Conservation (phyloP, 2,888 invertebrate species). For the Pollenia labialis region DNA sequence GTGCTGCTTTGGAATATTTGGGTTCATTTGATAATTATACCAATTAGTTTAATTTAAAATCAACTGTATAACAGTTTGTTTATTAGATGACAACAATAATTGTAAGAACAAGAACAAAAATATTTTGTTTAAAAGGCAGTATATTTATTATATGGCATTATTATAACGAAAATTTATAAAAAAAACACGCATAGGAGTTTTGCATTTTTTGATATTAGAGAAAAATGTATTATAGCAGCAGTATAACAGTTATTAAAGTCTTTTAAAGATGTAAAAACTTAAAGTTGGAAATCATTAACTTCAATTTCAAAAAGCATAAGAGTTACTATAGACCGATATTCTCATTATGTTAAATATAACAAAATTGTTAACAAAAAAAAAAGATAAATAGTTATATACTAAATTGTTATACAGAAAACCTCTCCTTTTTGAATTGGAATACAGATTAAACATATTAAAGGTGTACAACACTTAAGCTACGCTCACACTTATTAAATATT, state of each 20-base stretch:
- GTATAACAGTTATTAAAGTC: conserved; percentile 36
- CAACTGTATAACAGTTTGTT: conserved; percentile 70
- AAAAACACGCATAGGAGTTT: conserved; percentile 19
- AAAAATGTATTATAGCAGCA: conserved; percentile 18
- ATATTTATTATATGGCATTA: conserved; percentile 35
- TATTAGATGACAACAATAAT: conserved; percentile 17
- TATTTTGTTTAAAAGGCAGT: conserved; percentile 30
- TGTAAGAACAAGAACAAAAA: background rate
- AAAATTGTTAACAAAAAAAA: no score
- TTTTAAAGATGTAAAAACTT: background rate
- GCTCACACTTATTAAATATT: no score
- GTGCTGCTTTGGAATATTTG: conserved; percentile 98
- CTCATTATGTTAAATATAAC: no score
- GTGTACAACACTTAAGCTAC: no score
- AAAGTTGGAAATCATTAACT: background rate
- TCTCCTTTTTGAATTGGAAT: no score
- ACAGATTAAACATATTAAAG: no score
- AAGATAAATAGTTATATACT: no score
- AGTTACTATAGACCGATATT: no score
- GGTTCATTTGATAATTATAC: conserved; percentile 99
- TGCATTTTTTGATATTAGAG: conserved; percentile 1
- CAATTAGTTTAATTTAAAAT: conserved; percentile 85
- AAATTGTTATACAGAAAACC: no score
- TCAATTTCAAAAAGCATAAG: background rate
- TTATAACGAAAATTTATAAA: conserved; percentile 20